phyloP scores from a whole-genome alignment of 2,888 invertebrate genomes.

The Spodoptera littoralis region DNA sequence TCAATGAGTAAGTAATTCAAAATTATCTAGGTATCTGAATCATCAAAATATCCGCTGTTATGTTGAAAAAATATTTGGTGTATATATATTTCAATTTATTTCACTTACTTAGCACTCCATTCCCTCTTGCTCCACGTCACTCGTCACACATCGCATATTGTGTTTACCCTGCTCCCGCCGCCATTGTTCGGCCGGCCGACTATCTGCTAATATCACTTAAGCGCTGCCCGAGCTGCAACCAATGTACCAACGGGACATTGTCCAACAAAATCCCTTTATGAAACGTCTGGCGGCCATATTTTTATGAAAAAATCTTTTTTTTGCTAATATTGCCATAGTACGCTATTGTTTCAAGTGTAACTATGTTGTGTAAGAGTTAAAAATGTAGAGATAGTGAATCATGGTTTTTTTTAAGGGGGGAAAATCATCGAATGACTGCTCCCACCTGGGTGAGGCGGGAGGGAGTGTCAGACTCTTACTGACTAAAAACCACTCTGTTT shows the following conservation, averaged over 20 bases:
- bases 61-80: no score
- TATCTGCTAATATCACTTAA: slow-evolving; percentile 70
- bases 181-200: slow-evolving; percentile 64
- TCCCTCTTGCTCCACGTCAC: slow-evolving; percentile 31
- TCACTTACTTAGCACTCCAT: slow-evolving; percentile 15
- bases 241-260: slow-evolving; percentile 45
- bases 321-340: slow-evolving; percentile 2
- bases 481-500: no score
- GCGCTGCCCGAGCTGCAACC: slow-evolving; percentile 41
- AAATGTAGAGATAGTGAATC: no score
- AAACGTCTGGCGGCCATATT: slow-evolving; percentile 37
- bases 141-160: slow-evolving; percentile 73
- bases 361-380: no score
- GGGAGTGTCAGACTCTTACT: no score
- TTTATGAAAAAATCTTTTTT: slow-evolving; percentile 33
- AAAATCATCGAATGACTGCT: no score
- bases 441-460: no score
- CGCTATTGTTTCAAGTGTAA: neutral
- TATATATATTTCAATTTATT: no score
- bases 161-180: slow-evolving; percentile 68
- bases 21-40: no score
- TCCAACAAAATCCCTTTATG: slow-evolving; percentile 56
- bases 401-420: no score
- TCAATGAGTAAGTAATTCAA: no score
- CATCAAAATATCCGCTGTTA: no score